A percentile compares a stretch with the other conserved stretches of the same genome.
Evolutionary conservation across 2,113 vertebrate genomes (phyloP).

Genomic region (Petaurus breviceps): DNA sequence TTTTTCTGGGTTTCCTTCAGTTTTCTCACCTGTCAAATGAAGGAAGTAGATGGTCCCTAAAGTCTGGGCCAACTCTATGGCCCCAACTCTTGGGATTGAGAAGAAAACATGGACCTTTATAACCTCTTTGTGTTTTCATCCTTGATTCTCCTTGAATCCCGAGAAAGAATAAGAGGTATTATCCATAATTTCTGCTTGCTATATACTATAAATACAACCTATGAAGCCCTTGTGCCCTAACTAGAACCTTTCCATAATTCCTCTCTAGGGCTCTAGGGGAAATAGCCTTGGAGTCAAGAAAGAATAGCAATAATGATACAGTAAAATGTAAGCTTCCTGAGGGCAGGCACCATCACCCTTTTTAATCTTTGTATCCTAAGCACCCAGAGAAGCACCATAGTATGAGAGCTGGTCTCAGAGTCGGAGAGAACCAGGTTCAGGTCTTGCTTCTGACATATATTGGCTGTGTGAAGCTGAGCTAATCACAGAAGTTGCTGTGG

Average conservation of each 20-base stretch:
- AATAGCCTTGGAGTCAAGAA: neutral
- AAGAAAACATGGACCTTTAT: neutral
- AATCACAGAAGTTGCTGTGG: neutral
- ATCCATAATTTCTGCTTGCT: accelerated
- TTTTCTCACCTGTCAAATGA: neutral
- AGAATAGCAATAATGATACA: neutral
- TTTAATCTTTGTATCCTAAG: neutral
- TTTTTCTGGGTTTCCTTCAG: neutral
- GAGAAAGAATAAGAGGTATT: neutral
- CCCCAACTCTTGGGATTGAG: neutral
- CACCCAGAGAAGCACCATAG: neutral
- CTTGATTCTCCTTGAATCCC: slow-evolving; percentile 10
- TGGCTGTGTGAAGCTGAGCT: neutral
- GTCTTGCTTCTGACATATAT: neutral
- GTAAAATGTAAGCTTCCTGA: neutral
- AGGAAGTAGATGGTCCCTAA: neutral
- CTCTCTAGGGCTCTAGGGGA: neutral
- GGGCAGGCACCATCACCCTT: neutral
- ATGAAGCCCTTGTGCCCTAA: accelerated
- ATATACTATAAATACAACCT: accelerated
- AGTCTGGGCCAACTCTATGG: neutral
- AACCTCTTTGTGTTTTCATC: neutral
- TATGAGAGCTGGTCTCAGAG: neutral
- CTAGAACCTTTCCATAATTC: neutral
- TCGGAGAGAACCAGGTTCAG: neutral